These are phyloP conservation scores for Diadromus collaris DNA, from an alignment of 2,888 invertebrate species.

Conservation along the genomic window DNA sequence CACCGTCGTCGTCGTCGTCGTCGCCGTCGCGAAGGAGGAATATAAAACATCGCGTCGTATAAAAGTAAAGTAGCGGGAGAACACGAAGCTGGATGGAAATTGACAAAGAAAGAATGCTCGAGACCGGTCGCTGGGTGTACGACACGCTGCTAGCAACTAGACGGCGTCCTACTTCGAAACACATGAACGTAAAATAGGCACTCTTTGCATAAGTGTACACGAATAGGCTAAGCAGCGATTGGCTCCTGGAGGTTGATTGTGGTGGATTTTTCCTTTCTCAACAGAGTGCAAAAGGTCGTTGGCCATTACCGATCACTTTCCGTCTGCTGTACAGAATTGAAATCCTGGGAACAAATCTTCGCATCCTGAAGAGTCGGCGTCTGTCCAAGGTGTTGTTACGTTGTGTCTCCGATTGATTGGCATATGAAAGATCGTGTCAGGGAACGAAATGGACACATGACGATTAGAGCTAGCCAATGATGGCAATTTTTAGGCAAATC, in stretches of 20 bases:
- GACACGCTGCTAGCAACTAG: slow-evolving; percentile 28
- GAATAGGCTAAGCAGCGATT: not conserved
- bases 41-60: slow-evolving; percentile 24
- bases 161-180: slow-evolving; percentile 38
- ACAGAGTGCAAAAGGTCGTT: not conserved
- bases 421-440: not conserved
- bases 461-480: not conserved
- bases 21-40: slow-evolving; percentile 36
- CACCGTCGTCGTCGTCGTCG: slow-evolving; percentile 17
- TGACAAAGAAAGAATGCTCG: slow-evolving; percentile 42
- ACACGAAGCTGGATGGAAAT: slow-evolving; percentile 22
- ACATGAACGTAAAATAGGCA: slow-evolving; percentile 38
- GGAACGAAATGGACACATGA: not conserved
- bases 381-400: not conserved
- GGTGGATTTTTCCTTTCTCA: not conserved
- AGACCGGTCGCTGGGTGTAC: slow-evolving; percentile 30
- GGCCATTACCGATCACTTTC: slow-evolving; percentile 5
- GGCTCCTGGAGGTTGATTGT: not conserved
- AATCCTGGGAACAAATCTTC: not conserved
- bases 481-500: not conserved
- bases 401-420: not conserved
- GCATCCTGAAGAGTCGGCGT: too few relatives aligned
- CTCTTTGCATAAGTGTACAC: slow-evolving; percentile 1
- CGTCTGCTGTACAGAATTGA: not conserved
- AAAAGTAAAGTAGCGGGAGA: slow-evolving; percentile 32